Evolutionary conservation across 2,888 invertebrate genomes (phyloP), one percentile per base, ranked within the genome.

Genomic region (Allygus modestus): DNA sequence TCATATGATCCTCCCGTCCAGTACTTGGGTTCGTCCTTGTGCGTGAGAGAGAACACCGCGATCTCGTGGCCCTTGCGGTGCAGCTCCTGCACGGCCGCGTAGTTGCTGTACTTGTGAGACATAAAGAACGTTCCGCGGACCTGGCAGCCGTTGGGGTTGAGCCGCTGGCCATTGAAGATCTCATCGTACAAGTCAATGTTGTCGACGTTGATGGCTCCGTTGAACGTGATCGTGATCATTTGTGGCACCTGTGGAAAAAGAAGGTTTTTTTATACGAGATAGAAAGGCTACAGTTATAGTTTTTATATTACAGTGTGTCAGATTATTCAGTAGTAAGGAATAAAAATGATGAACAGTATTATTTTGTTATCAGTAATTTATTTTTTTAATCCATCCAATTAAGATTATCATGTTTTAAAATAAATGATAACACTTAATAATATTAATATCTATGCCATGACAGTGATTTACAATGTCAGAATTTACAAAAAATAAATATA

Each of bases 181-280:
- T 97, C 97, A 84, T 97, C 96, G 91, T 97, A 98, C 86, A 98
- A 92, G 88, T 97, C 97, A 89, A 97, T 96, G 91, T 98, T 98
- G 91, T 97, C 97, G 58, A 97, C 95, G 90, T 97, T 98, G 81
- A 97, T 94, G 86, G 97, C 97, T 81, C 97, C 97, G 90, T 97
- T 97, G 91, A 98, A 97, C 17, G 97, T 96, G 88, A 97, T 94
- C 26, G 97, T 97, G 88, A 98, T 94, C 97, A 97, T 97, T 91
- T 97, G 97, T 28, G 97, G 97, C 12, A 97, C 96, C 88, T 89
- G 54, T 23, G 23, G 11, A 51, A 51, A 37, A 37, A 37, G 11
- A n/a, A n/a, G n/a, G n/a, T n/a, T n/a, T n/a, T n/a, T n/a, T n/a
- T n/a, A 87, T 0, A 86, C 83, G 69, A 43, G 17, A 79, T 26